Evolutionary conservation across 1,140 invertebrate species (phyloP).

Genomic region (Pristionchus pacificus): DNA sequence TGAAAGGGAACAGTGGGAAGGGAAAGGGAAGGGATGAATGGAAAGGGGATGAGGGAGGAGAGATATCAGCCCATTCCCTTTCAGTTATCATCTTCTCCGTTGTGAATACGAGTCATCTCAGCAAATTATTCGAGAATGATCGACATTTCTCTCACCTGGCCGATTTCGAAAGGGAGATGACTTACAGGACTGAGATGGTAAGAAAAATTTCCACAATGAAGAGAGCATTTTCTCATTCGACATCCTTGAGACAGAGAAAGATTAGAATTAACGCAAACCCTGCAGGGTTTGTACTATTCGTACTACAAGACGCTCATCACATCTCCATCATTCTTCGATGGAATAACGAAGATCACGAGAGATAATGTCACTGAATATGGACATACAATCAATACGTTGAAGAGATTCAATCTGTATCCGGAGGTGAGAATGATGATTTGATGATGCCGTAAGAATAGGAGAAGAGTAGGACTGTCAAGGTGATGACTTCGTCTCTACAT

Average conservation of each 20-base stretch:
- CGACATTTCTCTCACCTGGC: conserved; percentile 64
- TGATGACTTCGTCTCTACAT: no score
- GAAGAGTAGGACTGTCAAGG: no score
- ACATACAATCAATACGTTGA: conserved; percentile 72
- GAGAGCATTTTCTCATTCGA: no score
- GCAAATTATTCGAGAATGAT: conserved; percentile 62
- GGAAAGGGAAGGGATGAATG: no score
- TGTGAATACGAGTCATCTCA: conserved; percentile 42
- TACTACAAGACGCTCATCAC: conserved; percentile 77
- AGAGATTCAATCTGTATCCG: conserved; percentile 76
- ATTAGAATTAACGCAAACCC: conserved; percentile 35
- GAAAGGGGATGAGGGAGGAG: no score
- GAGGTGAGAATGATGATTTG: no score
- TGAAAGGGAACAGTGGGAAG: no score
- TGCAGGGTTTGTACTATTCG: conserved; percentile 78
- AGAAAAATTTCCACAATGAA: conserved; percentile 22
- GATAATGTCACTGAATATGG: conserved; percentile 78
- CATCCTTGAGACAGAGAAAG: not conserved
- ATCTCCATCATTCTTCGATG: conserved; percentile 66
- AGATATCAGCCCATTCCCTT: no score
- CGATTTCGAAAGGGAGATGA: conserved; percentile 62
- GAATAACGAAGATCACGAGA: conserved; percentile 67
- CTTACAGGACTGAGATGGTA: conserved; percentile 64
- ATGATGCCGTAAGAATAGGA: conserved; percentile 16
- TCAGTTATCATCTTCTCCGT: conserved; percentile 41